Base-by-base conservation (phyloP, 2,888 invertebrate species). In the Antitype chi region DNA sequence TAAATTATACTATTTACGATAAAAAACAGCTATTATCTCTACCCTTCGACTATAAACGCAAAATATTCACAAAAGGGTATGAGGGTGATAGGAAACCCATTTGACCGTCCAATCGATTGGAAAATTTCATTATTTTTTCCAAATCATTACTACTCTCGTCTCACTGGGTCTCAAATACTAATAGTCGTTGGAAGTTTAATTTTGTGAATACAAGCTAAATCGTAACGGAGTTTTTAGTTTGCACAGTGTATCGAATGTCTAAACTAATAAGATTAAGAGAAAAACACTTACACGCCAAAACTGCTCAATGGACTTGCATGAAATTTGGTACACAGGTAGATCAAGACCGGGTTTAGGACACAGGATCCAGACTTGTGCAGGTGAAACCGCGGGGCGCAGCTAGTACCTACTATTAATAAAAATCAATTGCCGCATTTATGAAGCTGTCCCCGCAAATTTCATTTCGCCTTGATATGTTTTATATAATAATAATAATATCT, bases 61-160 rank as follows among this genome's bases (percentile, higher is more conserved):
- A 64, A 63, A 74, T 73, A 75, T 76, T 70, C 64, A 74, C 43
- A 38, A 20, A 78, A 78, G 28, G 20, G 23, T 23, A 62, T 4
- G 25, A 38, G 49, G n/a, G 68, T n/a, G 57, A 78, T 75, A 66
- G 81, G 62, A 80, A 78, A 80, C 55, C 62, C 64, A 85, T 87
- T 86, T 70, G 75, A 87, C 80, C 80, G 60, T 13, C 70, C 63
- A 87, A 82, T 86, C 75, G 73, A 74, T 87, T 87, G 88, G 87
- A 87, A 87, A 87, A 85, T 87, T 85, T 49, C 47, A 81, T 87
- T 77, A 80, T 87, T 85, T 78, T 88, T 88, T 88, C 88, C 86
- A 82, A 88, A 52, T 80, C 87, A 87, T 88, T 88, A 74, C 81
- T 77, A 43, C 57, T 78, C 70, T 74, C 79, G 77, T 64, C n/a